Evolutionary conservation across 2,888 invertebrate species (phyloP), one percentile per base, ranked within the genome.

Genomic region (Hirtodrosophila confusa): DNA sequence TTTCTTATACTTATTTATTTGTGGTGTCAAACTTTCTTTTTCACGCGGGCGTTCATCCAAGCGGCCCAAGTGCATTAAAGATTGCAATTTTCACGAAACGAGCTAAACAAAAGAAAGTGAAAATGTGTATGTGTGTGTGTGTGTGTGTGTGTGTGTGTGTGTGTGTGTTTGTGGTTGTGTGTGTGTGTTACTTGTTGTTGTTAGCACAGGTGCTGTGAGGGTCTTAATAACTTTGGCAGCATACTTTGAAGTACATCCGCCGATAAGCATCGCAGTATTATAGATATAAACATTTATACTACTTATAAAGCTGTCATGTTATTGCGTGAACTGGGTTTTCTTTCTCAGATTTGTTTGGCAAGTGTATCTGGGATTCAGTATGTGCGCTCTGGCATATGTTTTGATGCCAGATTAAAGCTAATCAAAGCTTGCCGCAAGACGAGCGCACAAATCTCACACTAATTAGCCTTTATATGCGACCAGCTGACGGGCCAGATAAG

Each of bases 71-170:
- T 85, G 86, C 79, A 87, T 65, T 85, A 82, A 78, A 80, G 79
- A 69, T 72, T 79, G 88, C 84, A 82, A 79, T 78, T 78, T 82
- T 66, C 71, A 54, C 63, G 69, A 71, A 62, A 53, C 33, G 23
- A 63, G 54, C 58, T 12, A 47, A 75, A 63, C 86, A 75, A 82
- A 78, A 70, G 83, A 87, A 82, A 82, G 82, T 79, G 86, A 87
- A 85, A 86, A 69, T 71, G 29, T 64, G 12, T 61, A 24, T 27
- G 8, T 12, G 35, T 35, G 47, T 44, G 45, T 48, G 53, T 58
- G 45, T 49, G 41, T 54, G 51, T 36, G 36, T 12, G 17, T 48
- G 17, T 17, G 17, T 51, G 31, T 23, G n/a, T n/a, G n/a, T n/a
- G n/a, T n/a, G n/a, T 11, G 51, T 51, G n/a, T n/a, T 71, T 45